Evolutionary conservation across 1,140 invertebrate genomes (phyloP).

Genomic region (Zaprionus kolodkinae): DNA sequence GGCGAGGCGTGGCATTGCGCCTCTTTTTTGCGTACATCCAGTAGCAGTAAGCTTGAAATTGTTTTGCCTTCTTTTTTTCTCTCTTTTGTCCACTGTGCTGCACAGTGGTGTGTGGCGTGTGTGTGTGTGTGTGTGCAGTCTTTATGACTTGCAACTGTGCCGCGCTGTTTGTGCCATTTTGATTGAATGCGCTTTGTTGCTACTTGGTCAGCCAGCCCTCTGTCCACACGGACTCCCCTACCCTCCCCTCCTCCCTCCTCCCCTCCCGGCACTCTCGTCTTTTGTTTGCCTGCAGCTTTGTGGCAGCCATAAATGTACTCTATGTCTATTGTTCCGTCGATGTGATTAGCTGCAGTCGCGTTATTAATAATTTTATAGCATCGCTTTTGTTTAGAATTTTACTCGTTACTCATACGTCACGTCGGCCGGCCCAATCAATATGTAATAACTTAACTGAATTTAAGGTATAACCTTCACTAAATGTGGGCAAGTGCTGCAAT

Average conservation of each 20-base stretch:
- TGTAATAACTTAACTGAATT: neutral
- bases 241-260: neutral
- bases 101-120: neutral
- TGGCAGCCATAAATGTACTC: slow-evolving; percentile 37
- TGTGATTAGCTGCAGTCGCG: slow-evolving; percentile 48
- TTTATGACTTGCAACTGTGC: slow-evolving; percentile 80
- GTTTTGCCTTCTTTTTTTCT: slow-evolving; percentile 35
- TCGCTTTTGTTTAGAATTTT: slow-evolving; percentile 35
- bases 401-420: slow-evolving; percentile 49
- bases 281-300: slow-evolving; percentile 32
- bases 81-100: neutral
- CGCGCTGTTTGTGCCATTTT: slow-evolving; percentile 65
- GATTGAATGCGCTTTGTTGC: slow-evolving; percentile 77
- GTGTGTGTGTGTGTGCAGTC: slow-evolving; percentile 61
- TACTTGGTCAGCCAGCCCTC: slow-evolving; percentile 45
- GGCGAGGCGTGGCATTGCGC: slow-evolving; percentile 66
- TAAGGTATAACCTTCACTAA: too few relatives aligned
- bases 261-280: slow-evolving; percentile 8
- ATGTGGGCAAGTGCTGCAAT: too few relatives aligned
- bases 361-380: slow-evolving; percentile 52
- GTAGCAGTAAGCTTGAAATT: slow-evolving; percentile 58
- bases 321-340: slow-evolving; percentile 30
- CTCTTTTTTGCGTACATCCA: slow-evolving; percentile 73
- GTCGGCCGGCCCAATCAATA: slow-evolving; percentile 1
- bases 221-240: neutral